Conservation (phyloP, 2,888 invertebrate species). For the Polymixis lichenea region DNA sequence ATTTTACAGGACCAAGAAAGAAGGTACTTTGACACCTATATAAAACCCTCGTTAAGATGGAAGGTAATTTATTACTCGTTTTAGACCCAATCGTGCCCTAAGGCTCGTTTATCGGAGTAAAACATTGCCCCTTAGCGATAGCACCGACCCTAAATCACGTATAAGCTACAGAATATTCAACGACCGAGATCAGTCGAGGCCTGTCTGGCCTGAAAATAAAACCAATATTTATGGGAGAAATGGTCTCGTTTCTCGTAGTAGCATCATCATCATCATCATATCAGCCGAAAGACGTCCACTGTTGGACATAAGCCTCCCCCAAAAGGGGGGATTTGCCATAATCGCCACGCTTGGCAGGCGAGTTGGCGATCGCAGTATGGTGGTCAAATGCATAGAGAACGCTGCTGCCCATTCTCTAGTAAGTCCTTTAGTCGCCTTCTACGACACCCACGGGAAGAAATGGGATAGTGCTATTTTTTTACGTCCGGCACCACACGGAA, state of each 20-base stretch:
- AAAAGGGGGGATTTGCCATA: too few species aligned
- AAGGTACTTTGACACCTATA: not conserved
- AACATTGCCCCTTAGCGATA: slow-evolving; percentile 22
- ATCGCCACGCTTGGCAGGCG: too few species aligned
- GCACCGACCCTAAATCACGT: slow-evolving; percentile 10
- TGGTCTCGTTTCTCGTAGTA: not conserved
- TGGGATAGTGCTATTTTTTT: too few species aligned
- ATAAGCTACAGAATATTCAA: slow-evolving; percentile 8
- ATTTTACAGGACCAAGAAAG: not conserved
- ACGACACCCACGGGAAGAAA: too few species aligned
- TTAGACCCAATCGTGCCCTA: slow-evolving; percentile 11
- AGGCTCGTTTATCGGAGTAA: slow-evolving; percentile 35
- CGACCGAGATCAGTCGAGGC: not conserved
- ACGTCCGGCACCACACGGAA: too few species aligned
- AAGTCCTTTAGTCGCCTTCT: too few species aligned
- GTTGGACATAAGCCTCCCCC: too few species aligned
- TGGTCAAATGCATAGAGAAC: too few species aligned
- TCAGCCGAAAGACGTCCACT: too few species aligned
- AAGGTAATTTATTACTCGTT: slow-evolving; percentile 28
- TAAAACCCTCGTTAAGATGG: not conserved
- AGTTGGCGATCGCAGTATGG: too few species aligned
- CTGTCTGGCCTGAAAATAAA: not conserved
- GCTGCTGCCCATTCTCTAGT: too few species aligned
- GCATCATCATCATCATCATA: too few species aligned
- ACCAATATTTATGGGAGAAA: not conserved